Percentiles rank a stretch among this genome's conserved stretches.
These are phyloP conservation scores for Gastrophryne carolinensis DNA, from an alignment of 2,797 vertebrate genomes.

Conservation along the genomic window DNA sequence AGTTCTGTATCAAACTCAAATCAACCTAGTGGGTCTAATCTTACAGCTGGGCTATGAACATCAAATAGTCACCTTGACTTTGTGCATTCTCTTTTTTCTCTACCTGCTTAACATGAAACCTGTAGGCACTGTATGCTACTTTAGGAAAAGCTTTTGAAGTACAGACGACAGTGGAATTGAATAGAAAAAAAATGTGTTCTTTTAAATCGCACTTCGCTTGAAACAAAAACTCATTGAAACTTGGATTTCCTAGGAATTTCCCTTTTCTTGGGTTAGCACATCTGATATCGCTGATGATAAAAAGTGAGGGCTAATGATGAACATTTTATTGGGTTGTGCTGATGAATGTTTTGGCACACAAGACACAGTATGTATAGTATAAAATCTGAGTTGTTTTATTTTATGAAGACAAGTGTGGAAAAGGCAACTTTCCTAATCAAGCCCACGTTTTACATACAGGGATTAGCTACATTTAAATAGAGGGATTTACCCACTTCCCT, in stretches of 20 bases:
- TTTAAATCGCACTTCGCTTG: background rate
- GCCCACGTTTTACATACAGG: no score
- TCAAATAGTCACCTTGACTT: slow-evolving; percentile 25
- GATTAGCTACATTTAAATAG: no score
- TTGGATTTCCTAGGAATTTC: background rate
- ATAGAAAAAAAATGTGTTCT: background rate
- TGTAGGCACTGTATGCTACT: slow-evolving; percentile 12
- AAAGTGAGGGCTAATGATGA: no score
- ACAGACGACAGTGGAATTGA: background rate
- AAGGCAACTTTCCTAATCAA: no score
- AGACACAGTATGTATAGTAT: no score
- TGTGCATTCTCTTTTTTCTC: slow-evolving; percentile 16
- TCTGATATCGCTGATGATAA: no score
- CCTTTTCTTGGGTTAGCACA: background rate
- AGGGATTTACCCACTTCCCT: no score
- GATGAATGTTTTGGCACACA: no score
- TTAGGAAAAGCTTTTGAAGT: slow-evolving; percentile 17
- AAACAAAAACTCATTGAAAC: background rate
- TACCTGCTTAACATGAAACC: slow-evolving; percentile 28
- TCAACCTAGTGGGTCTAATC: background rate
- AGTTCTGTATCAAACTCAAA: background rate
- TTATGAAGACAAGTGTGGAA: no score
- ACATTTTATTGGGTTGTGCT: no score
- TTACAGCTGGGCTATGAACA: background rate
- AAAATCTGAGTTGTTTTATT: no score